Evolutionary conservation across 1,140 invertebrate species (phyloP).

Genomic region (Galleria mellonella): DNA sequence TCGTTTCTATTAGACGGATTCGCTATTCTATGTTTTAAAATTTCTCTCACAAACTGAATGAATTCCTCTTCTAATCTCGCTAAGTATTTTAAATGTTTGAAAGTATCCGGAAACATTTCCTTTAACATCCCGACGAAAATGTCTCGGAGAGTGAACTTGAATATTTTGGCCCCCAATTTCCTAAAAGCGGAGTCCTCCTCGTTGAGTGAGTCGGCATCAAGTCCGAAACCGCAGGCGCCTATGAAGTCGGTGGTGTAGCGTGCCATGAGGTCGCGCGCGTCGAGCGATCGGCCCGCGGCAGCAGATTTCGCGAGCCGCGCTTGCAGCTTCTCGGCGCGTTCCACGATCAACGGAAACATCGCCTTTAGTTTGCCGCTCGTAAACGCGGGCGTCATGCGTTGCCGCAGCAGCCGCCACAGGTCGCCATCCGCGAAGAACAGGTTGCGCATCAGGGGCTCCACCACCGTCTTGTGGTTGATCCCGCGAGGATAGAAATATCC

Average conservation of each 20-base stretch:
- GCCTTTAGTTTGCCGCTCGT: conserved; percentile 74
- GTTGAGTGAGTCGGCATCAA: conserved; percentile 46
- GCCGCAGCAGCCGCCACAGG: conserved; percentile 72
- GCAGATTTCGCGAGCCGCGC: conserved; percentile 19
- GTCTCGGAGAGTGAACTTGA: conserved; percentile 19
- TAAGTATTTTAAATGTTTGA: conserved; percentile 26
- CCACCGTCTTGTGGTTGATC: conserved; percentile 25
- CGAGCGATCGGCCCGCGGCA: conserved; percentile 22
- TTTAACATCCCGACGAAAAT: conserved; percentile 20
- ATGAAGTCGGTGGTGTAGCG: conserved; percentile 72
- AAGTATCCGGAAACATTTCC: conserved; percentile 27
- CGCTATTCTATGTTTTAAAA: conserved; percentile 30
- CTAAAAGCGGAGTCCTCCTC: conserved; percentile 52
- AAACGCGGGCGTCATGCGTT: conserved; percentile 76
- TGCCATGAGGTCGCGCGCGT: conserved; percentile 61
- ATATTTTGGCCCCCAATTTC: conserved; percentile 47
- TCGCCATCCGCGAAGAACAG: conserved; percentile 42
- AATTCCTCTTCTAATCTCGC: conserved; percentile 25
- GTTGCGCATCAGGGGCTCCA: conserved; percentile 43
- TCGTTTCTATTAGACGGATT: conserved; percentile 64
- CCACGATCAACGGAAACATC: conserved; percentile 68
- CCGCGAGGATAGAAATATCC: conserved; percentile 20
- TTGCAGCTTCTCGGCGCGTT: conserved; percentile 43
- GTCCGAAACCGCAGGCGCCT: conserved; percentile 61
- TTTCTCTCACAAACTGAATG: conserved; percentile 21